Conservation (phyloP, 2,797 vertebrate species). For the Xenopus petersii region DNA sequence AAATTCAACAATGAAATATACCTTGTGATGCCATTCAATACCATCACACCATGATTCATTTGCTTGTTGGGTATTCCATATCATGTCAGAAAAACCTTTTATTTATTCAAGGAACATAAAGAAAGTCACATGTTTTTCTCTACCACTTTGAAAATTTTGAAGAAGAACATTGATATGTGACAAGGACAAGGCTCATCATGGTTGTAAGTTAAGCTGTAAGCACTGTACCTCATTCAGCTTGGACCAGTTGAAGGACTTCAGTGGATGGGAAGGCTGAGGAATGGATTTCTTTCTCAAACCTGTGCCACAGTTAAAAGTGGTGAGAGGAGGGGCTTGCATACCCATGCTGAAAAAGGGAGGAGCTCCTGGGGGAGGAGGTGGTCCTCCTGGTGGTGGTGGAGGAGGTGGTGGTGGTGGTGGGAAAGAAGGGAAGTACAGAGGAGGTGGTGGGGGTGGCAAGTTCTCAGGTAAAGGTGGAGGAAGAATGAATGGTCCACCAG, state of each 20-base stretch:
- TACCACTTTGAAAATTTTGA: too few species aligned
- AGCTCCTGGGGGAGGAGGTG: constrained; percentile 77
- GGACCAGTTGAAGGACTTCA: constrained; percentile 98
- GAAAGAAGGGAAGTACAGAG: constrained; percentile 74
- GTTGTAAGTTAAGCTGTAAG: neutral
- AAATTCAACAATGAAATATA: too few species aligned
- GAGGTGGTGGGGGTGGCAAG: constrained; percentile 69
- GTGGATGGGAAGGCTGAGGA: constrained; percentile 90
- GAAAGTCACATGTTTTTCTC: too few species aligned
- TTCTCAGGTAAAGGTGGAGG: constrained; percentile 57
- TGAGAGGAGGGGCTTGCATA: constrained; percentile 54
- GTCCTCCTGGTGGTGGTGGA: constrained; percentile 71
- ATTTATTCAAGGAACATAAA: too few species aligned
- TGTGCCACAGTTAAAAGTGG: constrained; percentile 61
- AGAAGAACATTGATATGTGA: too few species aligned
- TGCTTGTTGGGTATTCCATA: too few species aligned
- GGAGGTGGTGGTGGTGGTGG: constrained; percentile 73
- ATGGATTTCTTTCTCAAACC: constrained; percentile 82
- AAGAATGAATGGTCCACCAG: constrained; percentile 73
- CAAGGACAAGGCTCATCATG: too few species aligned
- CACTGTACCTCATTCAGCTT: constrained; percentile 85
- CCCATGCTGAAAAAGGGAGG: constrained; percentile 68
- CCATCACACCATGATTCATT: too few species aligned
- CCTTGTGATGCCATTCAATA: too few species aligned
- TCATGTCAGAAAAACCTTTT: too few species aligned